phyloP scores from a whole-genome alignment of 2,888 invertebrate species.

The Chloroclysta siterata region DNA sequence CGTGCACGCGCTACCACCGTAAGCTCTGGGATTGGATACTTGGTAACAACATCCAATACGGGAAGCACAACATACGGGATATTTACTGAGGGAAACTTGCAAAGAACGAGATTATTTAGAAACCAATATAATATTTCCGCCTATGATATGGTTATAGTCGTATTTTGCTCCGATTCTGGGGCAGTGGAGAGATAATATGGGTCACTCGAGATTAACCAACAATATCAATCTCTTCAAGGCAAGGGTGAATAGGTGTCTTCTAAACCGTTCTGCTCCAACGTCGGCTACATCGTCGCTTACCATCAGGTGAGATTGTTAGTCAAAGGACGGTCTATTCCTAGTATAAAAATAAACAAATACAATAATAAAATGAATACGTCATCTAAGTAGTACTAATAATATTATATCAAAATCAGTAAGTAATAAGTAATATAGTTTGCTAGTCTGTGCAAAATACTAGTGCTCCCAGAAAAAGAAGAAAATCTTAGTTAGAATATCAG shows the following conservation, averaged over 20 bases:
- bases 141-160: constrained; percentile 23
- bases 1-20: constrained; percentile 78
- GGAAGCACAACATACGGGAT: constrained; percentile 51
- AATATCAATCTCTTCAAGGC: too few species aligned
- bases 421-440: too few species aligned
- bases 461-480: too few species aligned
- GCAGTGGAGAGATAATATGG: constrained; percentile 17
- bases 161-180: constrained; percentile 17
- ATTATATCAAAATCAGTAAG: too few species aligned
- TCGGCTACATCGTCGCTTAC: too few species aligned
- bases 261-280: too few species aligned
- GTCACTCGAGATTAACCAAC: constrained; percentile 18
- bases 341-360: constrained; percentile 9
- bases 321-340: too few species aligned
- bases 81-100: constrained; percentile 48
- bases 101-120: constrained; percentile 38
- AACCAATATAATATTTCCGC: constrained; percentile 31
- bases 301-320: too few species aligned
- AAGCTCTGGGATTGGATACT: constrained; percentile 80
- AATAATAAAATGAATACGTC: constrained; percentile 15
- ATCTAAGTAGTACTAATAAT: background rate
- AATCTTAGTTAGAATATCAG: too few species aligned
- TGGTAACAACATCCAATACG: constrained; percentile 74
- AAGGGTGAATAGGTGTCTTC: too few species aligned
- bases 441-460: too few species aligned